Base-by-base conservation (phyloP, 1,140 invertebrate species). In the Polypedilum vanderplanki region DNA sequence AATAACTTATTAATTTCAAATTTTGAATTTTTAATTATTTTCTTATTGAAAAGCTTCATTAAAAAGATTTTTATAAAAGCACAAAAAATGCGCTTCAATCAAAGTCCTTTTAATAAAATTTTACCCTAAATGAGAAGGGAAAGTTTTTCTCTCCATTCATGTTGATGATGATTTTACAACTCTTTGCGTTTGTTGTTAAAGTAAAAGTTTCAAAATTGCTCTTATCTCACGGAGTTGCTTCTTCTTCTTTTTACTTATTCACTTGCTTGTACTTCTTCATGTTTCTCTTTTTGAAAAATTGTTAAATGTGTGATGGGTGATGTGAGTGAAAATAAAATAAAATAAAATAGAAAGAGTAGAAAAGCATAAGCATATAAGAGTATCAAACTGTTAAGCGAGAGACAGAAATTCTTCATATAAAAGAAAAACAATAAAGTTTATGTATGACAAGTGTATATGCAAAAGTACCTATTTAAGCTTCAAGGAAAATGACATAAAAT, bases 381-480 rank as follows among this genome's bases (percentile, higher is more conserved):
- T 57, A 57, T 57, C 46, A 57, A 57, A 57, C 46, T n/a, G 46
- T 57, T 57, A 57, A 57, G 46, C 24, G 24, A 33, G n/a, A 57
- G 46, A 57, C 12, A n/a, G n/a, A 57, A 57, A 12, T 57, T 57
- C 46, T n/a, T 57, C n/a, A 12, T 57, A n/a, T n/a, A n/a, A 57
- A 57, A 57, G 46, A 57, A 57, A 57, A 57, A 57, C 46, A 57
- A 57, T 57, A 57, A 57, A 57, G 46, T 57, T 57, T 57, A 57
- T 57, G 46, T 12, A 57, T 57, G 46, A 57, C 46, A 57, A 57
- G 46, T 57, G 46, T 57, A 33, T 33, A 57, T 57, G 46, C 46
- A 57, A 57, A 57, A 57, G 46, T 57, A 57, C 46, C 46, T 57
- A 57, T 57, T 57, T 57, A 57, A 57, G 46, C 46, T 57, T 57